A percentile compares a stretch with the other conserved stretches of the same genome.
Conservation (phyloP, 2,113 vertebrate species). For the Plecotus auritus region DNA sequence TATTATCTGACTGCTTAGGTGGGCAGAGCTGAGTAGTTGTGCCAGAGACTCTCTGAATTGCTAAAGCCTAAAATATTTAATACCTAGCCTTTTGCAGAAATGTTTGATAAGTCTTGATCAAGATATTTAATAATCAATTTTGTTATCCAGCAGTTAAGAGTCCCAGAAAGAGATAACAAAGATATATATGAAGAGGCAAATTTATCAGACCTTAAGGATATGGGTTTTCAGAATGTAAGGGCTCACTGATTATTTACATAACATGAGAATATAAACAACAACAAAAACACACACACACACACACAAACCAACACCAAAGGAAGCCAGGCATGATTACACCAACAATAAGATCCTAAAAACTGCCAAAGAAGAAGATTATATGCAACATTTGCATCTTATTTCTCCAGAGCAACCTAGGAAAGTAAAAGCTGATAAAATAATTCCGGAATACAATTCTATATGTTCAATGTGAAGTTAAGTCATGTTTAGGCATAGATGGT, state of each 20-base stretch:
- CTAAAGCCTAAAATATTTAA: not conserved
- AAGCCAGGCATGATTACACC: not conserved
- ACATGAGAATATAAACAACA: not conserved
- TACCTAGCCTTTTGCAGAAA: not conserved
- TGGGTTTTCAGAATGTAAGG: not conserved
- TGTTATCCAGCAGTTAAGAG: not conserved
- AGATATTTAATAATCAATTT: not conserved
- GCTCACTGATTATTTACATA: not conserved
- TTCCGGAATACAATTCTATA: not conserved
- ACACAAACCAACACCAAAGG: not conserved
- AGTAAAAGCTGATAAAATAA: not conserved
- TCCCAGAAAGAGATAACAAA: not conserved
- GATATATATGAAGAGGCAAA: not conserved
- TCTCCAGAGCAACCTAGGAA: not conserved
- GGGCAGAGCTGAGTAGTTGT: not conserved
- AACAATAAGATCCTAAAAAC: not conserved
- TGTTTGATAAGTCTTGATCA: not conserved
- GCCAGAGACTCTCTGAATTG: not conserved
- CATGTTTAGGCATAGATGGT: not conserved
- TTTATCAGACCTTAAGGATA: not conserved
- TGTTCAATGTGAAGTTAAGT: not conserved
- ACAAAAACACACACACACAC: not conserved
- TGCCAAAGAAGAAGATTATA: not conserved
- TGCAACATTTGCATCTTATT: not conserved
- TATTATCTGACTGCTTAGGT: not conserved